phyloP scores from a whole-genome alignment of 2,113 vertebrate species.

The Embiotoca jacksoni region DNA sequence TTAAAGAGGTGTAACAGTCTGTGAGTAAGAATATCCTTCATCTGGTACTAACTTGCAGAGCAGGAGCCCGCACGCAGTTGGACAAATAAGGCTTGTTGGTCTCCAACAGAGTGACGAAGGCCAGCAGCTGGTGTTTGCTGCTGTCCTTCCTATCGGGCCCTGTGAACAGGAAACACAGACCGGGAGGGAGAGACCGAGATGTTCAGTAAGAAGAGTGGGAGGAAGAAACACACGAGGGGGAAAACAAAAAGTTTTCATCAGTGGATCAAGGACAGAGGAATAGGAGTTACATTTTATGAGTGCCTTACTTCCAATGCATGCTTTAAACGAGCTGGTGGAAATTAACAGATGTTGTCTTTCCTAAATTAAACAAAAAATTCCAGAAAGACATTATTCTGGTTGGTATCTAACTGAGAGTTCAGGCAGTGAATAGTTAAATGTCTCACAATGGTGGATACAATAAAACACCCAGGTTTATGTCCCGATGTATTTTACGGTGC shows the following conservation, averaged over 20 bases:
- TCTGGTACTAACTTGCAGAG: conserved; percentile 85
- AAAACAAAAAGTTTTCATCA: neutral
- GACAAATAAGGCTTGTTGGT: conserved; percentile 93
- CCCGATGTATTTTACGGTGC: too few species aligned
- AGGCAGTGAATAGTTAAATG: too few species aligned
- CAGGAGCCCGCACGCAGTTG: conserved; percentile 89
- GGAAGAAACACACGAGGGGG: neutral
- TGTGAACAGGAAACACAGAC: conserved; percentile 23
- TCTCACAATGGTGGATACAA: too few species aligned
- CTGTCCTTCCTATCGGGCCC: conserved; percentile 78
- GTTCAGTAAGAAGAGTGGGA: neutral
- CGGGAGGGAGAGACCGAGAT: conserved; percentile 5
- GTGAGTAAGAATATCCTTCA: neutral
- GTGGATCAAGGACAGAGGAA: neutral
- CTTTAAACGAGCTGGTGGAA: too few species aligned
- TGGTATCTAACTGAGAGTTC: too few species aligned
- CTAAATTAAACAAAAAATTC: too few species aligned
- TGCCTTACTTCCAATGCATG: neutral
- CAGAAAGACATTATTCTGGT: too few species aligned
- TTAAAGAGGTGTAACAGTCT: neutral
- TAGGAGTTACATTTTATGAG: neutral
- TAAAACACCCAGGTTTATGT: too few species aligned
- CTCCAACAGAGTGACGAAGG: conserved; percentile 93
- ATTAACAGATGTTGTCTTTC: too few species aligned
- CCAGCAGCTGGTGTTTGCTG: conserved; percentile 89